These are phyloP conservation scores for Merluccius polli DNA, from an alignment of 2,797 vertebrate species.

Conservation along the genomic window DNA sequence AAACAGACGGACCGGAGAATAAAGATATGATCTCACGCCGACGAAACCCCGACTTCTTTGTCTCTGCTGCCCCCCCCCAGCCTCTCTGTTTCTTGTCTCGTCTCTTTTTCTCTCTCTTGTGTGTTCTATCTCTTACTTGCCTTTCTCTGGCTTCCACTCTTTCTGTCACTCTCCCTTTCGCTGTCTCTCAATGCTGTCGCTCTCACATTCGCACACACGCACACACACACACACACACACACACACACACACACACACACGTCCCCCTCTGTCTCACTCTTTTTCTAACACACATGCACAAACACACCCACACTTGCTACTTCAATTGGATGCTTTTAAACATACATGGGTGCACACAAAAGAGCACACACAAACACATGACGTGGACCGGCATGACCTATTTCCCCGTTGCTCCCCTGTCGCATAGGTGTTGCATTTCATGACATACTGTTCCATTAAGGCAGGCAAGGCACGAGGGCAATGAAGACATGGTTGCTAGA, in stretches of 20 bases:
- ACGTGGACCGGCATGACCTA: neutral
- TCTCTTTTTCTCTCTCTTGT: neutral
- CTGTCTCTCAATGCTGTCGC: neutral
- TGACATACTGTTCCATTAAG: neutral
- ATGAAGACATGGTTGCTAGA: neutral
- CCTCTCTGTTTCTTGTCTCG: conserved; percentile 22
- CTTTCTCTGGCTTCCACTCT: neutral
- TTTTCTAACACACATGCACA: too few relatives aligned
- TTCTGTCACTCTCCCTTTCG: neutral
- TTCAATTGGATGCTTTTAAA: too few relatives aligned
- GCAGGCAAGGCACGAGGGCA: neutral
- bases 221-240: neutral
- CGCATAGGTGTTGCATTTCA: neutral
- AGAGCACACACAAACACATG: neutral
- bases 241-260: neutral
- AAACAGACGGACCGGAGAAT: conserved; percentile 35
- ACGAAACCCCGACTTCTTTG: neutral
- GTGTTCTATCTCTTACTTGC: conserved; percentile 6
- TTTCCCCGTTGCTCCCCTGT: neutral
- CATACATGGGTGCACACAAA: too few relatives aligned
- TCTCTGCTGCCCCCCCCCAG: neutral
- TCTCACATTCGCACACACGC: neutral
- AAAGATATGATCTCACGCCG: conserved; percentile 13
- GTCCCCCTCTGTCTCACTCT: neutral
- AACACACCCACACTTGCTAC: too few relatives aligned